Conservation (phyloP, 2,888 invertebrate species). For the Uropetala carovei region DNA sequence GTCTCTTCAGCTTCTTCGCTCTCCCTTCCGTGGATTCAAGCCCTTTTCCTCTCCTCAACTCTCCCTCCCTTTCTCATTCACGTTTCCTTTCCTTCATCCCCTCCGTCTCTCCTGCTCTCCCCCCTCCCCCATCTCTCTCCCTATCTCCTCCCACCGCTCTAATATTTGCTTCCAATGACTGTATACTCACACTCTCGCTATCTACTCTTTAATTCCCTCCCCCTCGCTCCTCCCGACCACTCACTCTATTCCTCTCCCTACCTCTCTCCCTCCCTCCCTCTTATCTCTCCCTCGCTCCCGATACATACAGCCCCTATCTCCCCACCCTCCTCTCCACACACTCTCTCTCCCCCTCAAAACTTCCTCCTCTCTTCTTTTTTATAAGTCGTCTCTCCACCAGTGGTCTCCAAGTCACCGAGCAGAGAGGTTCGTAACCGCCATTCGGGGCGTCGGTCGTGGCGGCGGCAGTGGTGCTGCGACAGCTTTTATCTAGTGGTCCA, state of each 20-base stretch:
- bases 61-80: neutral
- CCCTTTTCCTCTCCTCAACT: neutral
- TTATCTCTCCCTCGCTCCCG: neutral
- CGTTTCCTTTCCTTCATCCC: neutral
- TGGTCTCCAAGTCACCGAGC: conserved; percentile 27
- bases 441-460: neutral
- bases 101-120: neutral
- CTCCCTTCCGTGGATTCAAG: neutral
- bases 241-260: neutral
- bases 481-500: neutral
- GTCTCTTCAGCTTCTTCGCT: neutral
- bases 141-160: neutral
- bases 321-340: neutral
- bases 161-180: conserved; percentile 1
- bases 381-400: neutral
- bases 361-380: neutral
- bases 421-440: neutral
- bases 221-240: neutral
- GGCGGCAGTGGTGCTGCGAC: neutral
- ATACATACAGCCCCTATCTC: neutral
- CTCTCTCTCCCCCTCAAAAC: neutral
- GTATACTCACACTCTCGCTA: neutral
- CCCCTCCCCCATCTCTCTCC: neutral
- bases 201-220: neutral
- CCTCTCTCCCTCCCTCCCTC: neutral